Conservation (phyloP, 2,113 vertebrate genomes). For the Petaurus breviceps region DNA sequence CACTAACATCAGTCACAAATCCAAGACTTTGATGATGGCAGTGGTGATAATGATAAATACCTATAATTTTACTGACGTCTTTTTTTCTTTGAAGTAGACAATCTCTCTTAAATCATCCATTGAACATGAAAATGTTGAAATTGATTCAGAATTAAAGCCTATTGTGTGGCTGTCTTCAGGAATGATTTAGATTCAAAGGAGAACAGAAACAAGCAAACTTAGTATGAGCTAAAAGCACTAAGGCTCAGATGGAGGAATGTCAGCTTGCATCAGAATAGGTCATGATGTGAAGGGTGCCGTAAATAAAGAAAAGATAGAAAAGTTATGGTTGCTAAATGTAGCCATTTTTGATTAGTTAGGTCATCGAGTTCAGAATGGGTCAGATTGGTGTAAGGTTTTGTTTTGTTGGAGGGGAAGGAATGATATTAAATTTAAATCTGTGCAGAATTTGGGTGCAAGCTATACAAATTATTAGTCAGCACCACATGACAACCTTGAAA, state of each 20-base stretch:
- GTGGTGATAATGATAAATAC: conserved; percentile 68
- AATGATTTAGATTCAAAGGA: conserved; percentile 65
- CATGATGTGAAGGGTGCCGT: conserved; percentile 18
- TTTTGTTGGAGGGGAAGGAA: conserved; percentile 27
- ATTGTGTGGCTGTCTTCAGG: conserved; percentile 44
- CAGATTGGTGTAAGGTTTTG: conserved; percentile 41
- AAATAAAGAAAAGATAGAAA: conserved; percentile 23
- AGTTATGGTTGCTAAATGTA: conserved; percentile 1
- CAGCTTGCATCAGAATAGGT: conserved; percentile 50
- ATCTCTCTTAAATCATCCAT: conserved; percentile 65
- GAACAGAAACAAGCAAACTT: conserved; percentile 59
- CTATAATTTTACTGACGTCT: conserved; percentile 65
- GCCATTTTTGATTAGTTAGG: conserved; percentile 31
- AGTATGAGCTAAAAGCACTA: conserved; percentile 20
- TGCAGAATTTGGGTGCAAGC: conserved; percentile 41
- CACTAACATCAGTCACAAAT: conserved; percentile 69
- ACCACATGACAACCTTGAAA: conserved; percentile 53
- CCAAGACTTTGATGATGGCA: conserved; percentile 67
- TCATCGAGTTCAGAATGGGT: conserved; percentile 29
- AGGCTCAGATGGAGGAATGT: conserved; percentile 51
- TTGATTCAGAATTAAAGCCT: conserved; percentile 65
- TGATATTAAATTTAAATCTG: conserved; percentile 57
- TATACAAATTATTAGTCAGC: conserved; percentile 44
- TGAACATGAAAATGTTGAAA: conserved; percentile 69
- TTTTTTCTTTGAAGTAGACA: conserved; percentile 73